phyloP scores from a whole-genome alignment of 2,888 invertebrate species.

The Creontiades dilutus region DNA sequence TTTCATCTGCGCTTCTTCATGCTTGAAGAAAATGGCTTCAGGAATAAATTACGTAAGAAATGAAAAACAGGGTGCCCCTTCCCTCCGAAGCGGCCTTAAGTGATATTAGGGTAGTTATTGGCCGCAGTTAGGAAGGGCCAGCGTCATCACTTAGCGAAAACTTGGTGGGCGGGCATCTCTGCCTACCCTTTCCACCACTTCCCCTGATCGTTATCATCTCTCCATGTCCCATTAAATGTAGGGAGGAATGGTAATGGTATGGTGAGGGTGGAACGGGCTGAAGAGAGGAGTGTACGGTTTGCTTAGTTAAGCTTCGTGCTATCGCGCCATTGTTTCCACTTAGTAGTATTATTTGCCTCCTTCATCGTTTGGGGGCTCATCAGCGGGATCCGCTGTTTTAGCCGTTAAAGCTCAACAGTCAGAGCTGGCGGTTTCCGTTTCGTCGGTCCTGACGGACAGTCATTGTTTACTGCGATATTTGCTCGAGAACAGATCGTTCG shows the following conservation, averaged over 20 bases:
- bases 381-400: constrained; percentile 10
- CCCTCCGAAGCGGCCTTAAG: constrained; percentile 21
- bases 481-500: too few species aligned
- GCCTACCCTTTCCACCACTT: neutral
- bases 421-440: neutral
- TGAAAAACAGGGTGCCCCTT: constrained; percentile 11
- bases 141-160: constrained; percentile 42
- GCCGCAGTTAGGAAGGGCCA: constrained; percentile 40
- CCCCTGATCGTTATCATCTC: constrained; percentile 27
- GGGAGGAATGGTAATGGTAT: constrained; percentile 32
- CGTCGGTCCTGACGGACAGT: neutral
- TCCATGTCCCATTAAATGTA: constrained; percentile 32
- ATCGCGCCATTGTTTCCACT: constrained; percentile 42
- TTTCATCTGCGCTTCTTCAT: neutral
- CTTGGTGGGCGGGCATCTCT: constrained; percentile 13
- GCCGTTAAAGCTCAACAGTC: constrained; percentile 20
- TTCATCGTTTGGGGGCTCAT: constrained; percentile 21
- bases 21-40: neutral
- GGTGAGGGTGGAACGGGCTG: neutral
- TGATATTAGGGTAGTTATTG: constrained; percentile 42
- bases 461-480: neutral
- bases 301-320: constrained; percentile 28
- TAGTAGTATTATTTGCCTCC: constrained; percentile 36
- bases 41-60: constrained; percentile 29
- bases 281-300: neutral